Percentiles rank a stretch among this genome's conserved stretches.
Evolutionary conservation across 2,113 vertebrate species (phyloP).

Genomic region (Ammodytes marinus): DNA sequence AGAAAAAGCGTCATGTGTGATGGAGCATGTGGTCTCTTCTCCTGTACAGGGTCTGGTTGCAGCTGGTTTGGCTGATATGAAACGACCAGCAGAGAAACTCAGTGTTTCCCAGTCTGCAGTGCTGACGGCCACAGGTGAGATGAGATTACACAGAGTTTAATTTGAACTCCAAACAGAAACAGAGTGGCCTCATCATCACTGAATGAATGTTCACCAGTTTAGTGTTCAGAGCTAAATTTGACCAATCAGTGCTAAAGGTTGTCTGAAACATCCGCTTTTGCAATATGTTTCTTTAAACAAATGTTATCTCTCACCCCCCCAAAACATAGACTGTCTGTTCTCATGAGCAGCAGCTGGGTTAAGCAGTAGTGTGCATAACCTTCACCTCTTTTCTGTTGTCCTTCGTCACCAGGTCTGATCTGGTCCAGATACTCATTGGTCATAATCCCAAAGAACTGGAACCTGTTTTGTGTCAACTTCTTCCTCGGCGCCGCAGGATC

Average conservation of each 20-base stretch:
- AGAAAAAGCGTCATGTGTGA: neutral
- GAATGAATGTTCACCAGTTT: neutral
- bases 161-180: neutral
- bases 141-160: neutral
- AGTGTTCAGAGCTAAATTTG: neutral
- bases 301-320: slow-evolving; percentile 52
- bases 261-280: slow-evolving; percentile 22
- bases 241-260: slow-evolving; percentile 59
- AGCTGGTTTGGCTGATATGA: slow-evolving; percentile 96
- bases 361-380: slow-evolving; percentile 23
- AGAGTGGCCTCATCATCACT: no score
- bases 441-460: slow-evolving; percentile 99
- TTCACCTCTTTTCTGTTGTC: neutral
- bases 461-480: slow-evolving; percentile 97
- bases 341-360: slow-evolving; percentile 6
- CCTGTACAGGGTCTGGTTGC: slow-evolving; percentile 89
- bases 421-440: slow-evolving; percentile 99
- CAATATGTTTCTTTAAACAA: slow-evolving; percentile 56
- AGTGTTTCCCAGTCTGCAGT: slow-evolving; percentile 94
- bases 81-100: slow-evolving; percentile 96
- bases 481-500: slow-evolving; percentile 93
- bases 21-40: neutral
- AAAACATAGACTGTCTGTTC: slow-evolving; percentile 53
- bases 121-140: slow-evolving; percentile 93
- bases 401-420: slow-evolving; percentile 88